Evolutionary conservation across 1,140 invertebrate genomes (phyloP).

Genomic region (Caenorhabditis brenneri): DNA sequence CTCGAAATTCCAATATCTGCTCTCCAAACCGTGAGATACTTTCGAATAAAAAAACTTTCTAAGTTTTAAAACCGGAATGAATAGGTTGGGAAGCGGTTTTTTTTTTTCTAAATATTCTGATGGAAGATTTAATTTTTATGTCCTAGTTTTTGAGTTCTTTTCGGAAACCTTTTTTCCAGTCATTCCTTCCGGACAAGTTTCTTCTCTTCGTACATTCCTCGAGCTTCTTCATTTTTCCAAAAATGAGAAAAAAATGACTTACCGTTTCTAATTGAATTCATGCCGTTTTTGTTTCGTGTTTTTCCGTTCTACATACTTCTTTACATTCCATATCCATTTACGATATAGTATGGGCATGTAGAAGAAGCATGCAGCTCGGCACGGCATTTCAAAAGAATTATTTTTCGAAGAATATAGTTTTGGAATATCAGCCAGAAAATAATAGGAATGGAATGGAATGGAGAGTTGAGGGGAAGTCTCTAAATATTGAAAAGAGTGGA

Average conservation of each 20-base stretch:
- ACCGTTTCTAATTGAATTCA: not conserved
- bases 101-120: no score
- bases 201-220: not conserved
- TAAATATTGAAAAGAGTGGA: no score
- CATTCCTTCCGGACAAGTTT: no score
- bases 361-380: constrained; percentile 26
- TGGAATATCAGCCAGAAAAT: not conserved
- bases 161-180: no score
- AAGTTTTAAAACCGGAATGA: no score
- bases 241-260: not conserved
- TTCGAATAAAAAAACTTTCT: no score
- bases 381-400: not conserved
- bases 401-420: not conserved
- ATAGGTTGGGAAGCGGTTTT: no score
- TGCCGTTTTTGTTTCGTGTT: not conserved
- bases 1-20: no score
- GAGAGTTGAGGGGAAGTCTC: not conserved
- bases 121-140: no score
- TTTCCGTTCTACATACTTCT: constrained; percentile 29
- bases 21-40: no score
- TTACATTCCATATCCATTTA: constrained; percentile 39
- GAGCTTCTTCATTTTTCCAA: not conserved
- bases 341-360: constrained; percentile 31
- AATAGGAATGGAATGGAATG: not conserved
- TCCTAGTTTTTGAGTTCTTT: no score